A percentile compares a stretch with the other conserved stretches of the same genome.
These are phyloP conservation scores for Coccyzus lansbergi DNA, from an alignment of 2,797 vertebrate species.

Conservation along the genomic window DNA sequence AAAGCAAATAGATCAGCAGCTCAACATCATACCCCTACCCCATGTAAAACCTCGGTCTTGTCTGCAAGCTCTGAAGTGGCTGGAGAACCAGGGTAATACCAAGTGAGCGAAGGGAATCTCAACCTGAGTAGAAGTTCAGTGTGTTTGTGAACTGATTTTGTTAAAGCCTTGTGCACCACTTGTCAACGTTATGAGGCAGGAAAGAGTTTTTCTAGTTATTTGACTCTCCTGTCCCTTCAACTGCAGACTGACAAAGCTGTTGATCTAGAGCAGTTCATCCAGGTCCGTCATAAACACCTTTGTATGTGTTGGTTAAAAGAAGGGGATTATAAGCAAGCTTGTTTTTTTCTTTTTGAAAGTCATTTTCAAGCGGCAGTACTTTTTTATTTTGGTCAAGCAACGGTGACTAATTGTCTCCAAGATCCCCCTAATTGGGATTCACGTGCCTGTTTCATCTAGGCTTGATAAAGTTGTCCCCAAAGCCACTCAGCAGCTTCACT, in stretches of 20 bases:
- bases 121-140: not conserved
- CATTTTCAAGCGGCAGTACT: not conserved
- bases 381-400: not conserved
- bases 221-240: not conserved
- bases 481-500: not conserved
- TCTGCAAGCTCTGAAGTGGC: not conserved
- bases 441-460: not conserved
- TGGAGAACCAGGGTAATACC: not conserved
- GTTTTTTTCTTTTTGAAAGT: not conserved
- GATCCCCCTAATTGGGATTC: not conserved
- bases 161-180: not conserved
- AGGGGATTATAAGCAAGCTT: not conserved
- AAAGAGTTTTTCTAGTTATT: not conserved
- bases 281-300: not conserved
- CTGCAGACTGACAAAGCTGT: not conserved
- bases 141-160: not conserved
- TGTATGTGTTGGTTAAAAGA: not conserved
- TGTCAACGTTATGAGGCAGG: not conserved
- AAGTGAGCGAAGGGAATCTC: not conserved
- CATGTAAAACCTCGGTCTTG: not conserved
- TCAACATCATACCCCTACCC: not conserved
- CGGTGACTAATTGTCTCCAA: not conserved
- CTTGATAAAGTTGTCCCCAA: not conserved
- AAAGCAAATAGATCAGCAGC: not conserved
- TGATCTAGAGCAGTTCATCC: not conserved